phyloP scores from a whole-genome alignment of 1,140 invertebrate species.

The Archivesica marissinica region DNA sequence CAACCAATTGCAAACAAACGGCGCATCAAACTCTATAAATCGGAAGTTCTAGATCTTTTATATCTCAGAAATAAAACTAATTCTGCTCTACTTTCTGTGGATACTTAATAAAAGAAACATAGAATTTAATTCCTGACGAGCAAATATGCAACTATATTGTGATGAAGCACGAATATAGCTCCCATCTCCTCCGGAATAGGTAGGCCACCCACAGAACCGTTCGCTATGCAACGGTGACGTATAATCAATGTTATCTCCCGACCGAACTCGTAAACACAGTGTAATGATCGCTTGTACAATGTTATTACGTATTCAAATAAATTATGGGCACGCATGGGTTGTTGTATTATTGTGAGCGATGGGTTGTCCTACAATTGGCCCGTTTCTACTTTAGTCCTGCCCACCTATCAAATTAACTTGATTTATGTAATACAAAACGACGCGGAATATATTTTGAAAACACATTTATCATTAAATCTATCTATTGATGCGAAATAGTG shows the following conservation, averaged over 20 bases:
- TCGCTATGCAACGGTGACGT: background rate
- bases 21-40: no score
- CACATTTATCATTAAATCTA: conserved; percentile 46
- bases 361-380: conserved; percentile 1
- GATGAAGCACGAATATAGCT: conserved; percentile 4
- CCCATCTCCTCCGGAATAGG: background rate
- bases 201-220: conserved; percentile 26
- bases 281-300: conserved; percentile 16
- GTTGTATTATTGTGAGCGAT: background rate
- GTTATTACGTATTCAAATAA: conserved; percentile 42
- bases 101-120: no score
- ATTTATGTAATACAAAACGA: conserved; percentile 45
- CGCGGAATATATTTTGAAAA: conserved; percentile 18
- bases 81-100: no score
- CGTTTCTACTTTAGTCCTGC: background rate
- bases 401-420: conserved; percentile 56
- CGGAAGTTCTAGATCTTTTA: no score
- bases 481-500: conserved; percentile 9
- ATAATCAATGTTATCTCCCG: conserved; percentile 40
- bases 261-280: background rate
- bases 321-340: conserved; percentile 4
- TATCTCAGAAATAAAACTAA: no score
- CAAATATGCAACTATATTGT: no score
- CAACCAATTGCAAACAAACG: no score
- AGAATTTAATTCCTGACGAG: no score